Percentiles rank a stretch among this genome's conserved stretches.
These are phyloP conservation scores for Pseudomyrmex concolor DNA, from an alignment of 1,140 invertebrate species.

Conservation along the genomic window DNA sequence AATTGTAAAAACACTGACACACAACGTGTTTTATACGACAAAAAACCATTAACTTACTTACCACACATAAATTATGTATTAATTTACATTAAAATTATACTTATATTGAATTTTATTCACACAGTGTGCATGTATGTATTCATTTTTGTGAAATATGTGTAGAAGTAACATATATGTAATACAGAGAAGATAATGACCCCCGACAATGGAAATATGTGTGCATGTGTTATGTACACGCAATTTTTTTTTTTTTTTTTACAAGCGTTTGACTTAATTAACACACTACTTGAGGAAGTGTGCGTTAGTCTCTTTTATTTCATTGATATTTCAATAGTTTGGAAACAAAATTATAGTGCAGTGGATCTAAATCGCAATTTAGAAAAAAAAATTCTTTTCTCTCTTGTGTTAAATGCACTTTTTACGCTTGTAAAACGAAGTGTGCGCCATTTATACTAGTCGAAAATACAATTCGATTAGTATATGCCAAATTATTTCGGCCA, in stretches of 20 bases:
- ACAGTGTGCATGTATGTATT: not conserved
- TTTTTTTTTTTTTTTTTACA: slow-evolving; percentile 1
- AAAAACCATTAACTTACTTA: slow-evolving; percentile 67
- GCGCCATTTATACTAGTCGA: too few species aligned
- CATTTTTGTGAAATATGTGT: slow-evolving; percentile 29
- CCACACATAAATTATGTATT: slow-evolving; percentile 48
- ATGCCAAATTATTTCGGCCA: not conserved
- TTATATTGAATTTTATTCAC: slow-evolving; percentile 55
- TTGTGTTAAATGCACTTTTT: too few species aligned
- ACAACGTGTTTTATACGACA: slow-evolving; percentile 12
- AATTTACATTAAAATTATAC: slow-evolving; percentile 59
- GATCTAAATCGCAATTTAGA: not conserved
- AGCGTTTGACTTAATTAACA: slow-evolving; percentile 9
- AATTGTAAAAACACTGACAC: not conserved
- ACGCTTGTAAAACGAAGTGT: too few species aligned
- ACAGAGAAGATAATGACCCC: slow-evolving; percentile 84
- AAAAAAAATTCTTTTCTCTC: not conserved
- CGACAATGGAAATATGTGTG: slow-evolving; percentile 75
- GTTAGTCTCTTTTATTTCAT: not conserved
- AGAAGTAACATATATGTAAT: slow-evolving; percentile 61
- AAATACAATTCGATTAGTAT: not conserved
- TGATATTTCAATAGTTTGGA: not conserved
- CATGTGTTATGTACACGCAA: slow-evolving; percentile 6
- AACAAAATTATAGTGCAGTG: not conserved
- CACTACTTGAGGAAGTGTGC: not conserved